Percentiles rank a stretch among this genome's conserved stretches.
These are phyloP conservation scores for Bruchidius siliquastri DNA, from an alignment of 2,888 invertebrate genomes.

Conservation along the genomic window DNA sequence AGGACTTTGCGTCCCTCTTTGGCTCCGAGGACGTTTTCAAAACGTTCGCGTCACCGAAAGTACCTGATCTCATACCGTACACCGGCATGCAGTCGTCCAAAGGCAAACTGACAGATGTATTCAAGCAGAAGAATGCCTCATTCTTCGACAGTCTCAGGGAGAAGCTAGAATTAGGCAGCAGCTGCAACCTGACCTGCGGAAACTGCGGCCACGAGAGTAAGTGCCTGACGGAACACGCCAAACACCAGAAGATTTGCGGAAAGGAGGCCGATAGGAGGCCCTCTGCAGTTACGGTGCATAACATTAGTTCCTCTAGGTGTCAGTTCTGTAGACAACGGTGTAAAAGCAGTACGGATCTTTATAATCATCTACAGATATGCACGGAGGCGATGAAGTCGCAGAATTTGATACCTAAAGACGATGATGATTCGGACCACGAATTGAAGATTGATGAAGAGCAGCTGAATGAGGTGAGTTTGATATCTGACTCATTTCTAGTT, in stretches of 20 bases:
- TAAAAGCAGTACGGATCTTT: constrained; percentile 76
- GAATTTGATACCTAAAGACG: constrained; percentile 33
- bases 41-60: constrained; percentile 25
- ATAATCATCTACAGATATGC: constrained; percentile 71
- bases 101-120: constrained; percentile 29
- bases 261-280: constrained; percentile 33
- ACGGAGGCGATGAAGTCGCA: constrained; percentile 49
- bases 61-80: constrained; percentile 40
- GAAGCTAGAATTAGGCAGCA: constrained; percentile 61
- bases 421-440: constrained; percentile 31
- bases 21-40: constrained; percentile 44
- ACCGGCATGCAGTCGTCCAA: constrained; percentile 25
- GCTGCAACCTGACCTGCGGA: constrained; percentile 63
- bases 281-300: constrained; percentile 41
- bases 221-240: constrained; percentile 74
- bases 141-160: constrained; percentile 81
- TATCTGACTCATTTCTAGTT: neutral
- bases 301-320: constrained; percentile 70
- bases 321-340: constrained; percentile 83
- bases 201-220: constrained; percentile 73
- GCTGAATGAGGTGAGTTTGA: constrained; percentile 17
- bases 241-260: constrained; percentile 69
- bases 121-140: constrained; percentile 66
- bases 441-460: constrained; percentile 28
- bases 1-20: constrained; percentile 54